These are phyloP conservation scores for Geopemphigus sp. DNA, from an alignment of 1,140 invertebrate species.

Conservation along the genomic window DNA sequence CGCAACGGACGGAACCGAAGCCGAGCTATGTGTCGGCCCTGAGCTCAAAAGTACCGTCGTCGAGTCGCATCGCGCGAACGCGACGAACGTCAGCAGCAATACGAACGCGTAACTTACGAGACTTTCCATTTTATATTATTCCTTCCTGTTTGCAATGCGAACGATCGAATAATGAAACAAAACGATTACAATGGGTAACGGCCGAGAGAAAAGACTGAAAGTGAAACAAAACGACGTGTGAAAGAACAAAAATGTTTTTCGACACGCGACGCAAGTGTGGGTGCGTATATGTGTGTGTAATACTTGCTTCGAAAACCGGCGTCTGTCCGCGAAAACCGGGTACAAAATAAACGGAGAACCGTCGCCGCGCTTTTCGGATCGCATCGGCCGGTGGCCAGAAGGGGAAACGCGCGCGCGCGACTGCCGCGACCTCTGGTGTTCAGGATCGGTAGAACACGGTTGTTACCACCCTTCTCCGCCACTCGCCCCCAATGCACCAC, in stretches of 20 bases:
- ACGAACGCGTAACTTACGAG: neutral
- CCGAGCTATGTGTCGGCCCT: neutral
- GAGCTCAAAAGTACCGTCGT: neutral
- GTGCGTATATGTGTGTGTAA: neutral
- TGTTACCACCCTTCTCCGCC: too few relatives aligned
- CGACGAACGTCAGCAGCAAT: neutral
- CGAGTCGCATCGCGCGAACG: neutral
- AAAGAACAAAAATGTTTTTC: neutral
- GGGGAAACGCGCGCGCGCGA: neutral
- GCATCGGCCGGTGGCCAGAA: constrained; percentile 4
- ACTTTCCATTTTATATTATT: neutral
- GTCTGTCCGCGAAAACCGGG: constrained; percentile 22
- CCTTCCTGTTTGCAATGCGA: neutral
- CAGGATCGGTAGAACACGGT: neutral
- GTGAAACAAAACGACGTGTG: neutral
- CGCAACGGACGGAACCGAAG: neutral
- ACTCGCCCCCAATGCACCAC: too few relatives aligned
- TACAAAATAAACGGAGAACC: neutral
- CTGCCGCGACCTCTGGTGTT: constrained; percentile 34
- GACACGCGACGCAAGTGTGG: too few relatives aligned
- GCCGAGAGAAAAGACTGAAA: neutral
- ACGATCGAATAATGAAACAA: too few relatives aligned
- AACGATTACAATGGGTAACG: too few relatives aligned
- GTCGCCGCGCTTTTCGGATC: neutral
- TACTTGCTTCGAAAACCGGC: constrained; percentile 24